A percentile compares a stretch with the other conserved stretches of the same genome.
Conservation (phyloP, 2,797 vertebrate species). For the Tachyglossus aculeatus region DNA sequence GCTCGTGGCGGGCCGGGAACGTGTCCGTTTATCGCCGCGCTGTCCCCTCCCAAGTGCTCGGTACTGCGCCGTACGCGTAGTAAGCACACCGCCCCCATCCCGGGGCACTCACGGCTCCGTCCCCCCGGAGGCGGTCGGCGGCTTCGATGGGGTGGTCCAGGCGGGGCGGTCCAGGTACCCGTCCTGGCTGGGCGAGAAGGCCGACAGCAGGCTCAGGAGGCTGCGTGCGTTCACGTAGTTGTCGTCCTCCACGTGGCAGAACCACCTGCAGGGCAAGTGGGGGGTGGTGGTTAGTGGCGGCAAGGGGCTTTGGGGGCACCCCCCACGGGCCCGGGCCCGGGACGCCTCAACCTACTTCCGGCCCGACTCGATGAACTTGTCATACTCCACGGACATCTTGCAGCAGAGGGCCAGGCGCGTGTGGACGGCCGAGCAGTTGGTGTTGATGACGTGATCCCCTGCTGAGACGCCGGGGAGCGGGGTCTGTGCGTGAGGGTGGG, state of each 20-base stretch:
- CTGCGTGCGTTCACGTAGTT: conserved; percentile 90
- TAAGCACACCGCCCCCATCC: background rate
- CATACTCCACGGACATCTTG: conserved; percentile 98
- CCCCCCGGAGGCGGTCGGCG: conserved; percentile 86
- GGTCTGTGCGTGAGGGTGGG: too few relatives aligned
- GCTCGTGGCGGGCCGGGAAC: too few relatives aligned
- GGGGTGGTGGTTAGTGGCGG: background rate
- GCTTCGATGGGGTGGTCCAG: conserved; percentile 96
- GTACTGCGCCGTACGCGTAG: background rate
- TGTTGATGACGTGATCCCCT: conserved; percentile 92
- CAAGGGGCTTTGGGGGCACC: background rate
- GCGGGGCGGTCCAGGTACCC: conserved; percentile 91
- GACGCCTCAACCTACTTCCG: conserved; percentile 88
- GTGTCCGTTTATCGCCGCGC: too few relatives aligned
- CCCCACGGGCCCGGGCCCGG: background rate
- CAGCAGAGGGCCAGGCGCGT: conserved; percentile 95
- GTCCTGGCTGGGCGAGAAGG: conserved; percentile 92
- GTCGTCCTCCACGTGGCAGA: conserved; percentile 96
- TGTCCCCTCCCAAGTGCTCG: too few relatives aligned
- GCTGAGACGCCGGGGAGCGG: too few relatives aligned
- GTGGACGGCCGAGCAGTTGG: conserved; percentile 95
- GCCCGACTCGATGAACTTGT: conserved; percentile 94
- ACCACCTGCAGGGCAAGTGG: conserved; percentile 88
- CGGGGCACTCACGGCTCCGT: conserved; percentile 80
- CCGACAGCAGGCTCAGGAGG: conserved; percentile 84